A percentile compares a stretch with the other conserved stretches of the same genome.
These are phyloP conservation scores for Fratercula arctica DNA, from an alignment of 2,797 vertebrate species.

Conservation along the genomic window DNA sequence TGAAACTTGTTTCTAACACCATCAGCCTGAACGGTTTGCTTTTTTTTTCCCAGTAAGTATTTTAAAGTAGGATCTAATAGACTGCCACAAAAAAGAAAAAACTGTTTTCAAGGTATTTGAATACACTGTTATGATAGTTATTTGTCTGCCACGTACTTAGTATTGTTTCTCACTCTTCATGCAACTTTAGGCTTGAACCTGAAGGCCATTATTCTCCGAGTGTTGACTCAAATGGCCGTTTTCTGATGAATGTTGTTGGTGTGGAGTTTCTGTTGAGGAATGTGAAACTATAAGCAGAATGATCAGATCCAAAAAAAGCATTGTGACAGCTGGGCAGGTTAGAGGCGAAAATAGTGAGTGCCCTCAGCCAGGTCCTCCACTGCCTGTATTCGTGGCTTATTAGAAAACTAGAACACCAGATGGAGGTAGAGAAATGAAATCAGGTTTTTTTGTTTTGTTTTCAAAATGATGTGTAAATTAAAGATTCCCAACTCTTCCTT, in stretches of 20 bases:
- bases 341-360: not conserved
- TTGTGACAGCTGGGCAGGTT: conserved; percentile 64
- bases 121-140: not conserved
- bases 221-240: not conserved
- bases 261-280: conserved; percentile 58
- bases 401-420: not conserved
- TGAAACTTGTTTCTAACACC: not conserved
- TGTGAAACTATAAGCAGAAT: conserved; percentile 48
- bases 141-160: not conserved
- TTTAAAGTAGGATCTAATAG: not conserved
- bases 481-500: not conserved
- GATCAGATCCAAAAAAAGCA: conserved; percentile 56
- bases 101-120: not conserved
- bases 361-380: not conserved
- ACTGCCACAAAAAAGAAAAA: not conserved
- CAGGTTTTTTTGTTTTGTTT: not conserved
- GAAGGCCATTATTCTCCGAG: not conserved
- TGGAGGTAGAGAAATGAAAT: not conserved
- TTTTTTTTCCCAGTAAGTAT: not conserved
- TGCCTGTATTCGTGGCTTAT: not conserved
- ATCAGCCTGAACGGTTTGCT: not conserved
- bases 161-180: not conserved
- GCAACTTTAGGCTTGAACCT: not conserved
- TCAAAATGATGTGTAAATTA: not conserved
- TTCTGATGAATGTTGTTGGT: conserved; percentile 30